Evolutionary conservation across 2,797 vertebrate genomes (phyloP).

Genomic region (Lutjanus argentimaculatus): DNA sequence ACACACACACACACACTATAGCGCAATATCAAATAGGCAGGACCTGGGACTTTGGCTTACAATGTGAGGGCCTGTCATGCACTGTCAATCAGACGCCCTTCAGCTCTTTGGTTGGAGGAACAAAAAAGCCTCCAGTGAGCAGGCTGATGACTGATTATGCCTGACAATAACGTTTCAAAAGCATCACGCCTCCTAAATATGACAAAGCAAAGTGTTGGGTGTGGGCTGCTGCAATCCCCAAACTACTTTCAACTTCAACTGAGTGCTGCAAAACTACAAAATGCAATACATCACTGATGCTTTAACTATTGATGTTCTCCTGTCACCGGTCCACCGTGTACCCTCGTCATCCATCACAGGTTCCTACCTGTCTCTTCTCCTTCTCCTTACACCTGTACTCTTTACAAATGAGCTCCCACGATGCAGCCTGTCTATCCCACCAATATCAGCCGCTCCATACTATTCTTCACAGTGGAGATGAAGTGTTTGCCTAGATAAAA

Average conservation of each 20-base stretch:
- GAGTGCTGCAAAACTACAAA: conserved; percentile 68
- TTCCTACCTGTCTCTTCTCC: conserved; percentile 68
- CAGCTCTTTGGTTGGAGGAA: conserved; percentile 75
- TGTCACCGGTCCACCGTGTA: conserved; percentile 73
- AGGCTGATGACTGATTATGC: conserved; percentile 71
- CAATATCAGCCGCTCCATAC: conserved; percentile 52
- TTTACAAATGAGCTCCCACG: conserved; percentile 82
- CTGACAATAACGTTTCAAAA: conserved; percentile 73
- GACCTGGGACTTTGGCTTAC: conserved; percentile 45
- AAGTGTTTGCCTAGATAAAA: conserved; percentile 65
- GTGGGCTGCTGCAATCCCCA: conserved; percentile 69
- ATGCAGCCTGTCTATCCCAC: conserved; percentile 66
- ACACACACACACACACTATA: conserved; percentile 6
- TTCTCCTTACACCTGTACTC: conserved; percentile 74
- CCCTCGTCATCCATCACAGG: conserved; percentile 77
- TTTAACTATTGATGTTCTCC: conserved; percentile 79
- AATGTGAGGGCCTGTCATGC: conserved; percentile 46
- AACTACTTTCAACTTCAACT: conserved; percentile 71
- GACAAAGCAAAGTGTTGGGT: conserved; percentile 67
- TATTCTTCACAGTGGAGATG: conserved; percentile 49
- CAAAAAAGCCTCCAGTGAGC: conserved; percentile 67
- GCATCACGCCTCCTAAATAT: conserved; percentile 66
- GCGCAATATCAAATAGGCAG: conserved; percentile 37
- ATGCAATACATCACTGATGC: conserved; percentile 74
- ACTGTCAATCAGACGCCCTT: conserved; percentile 71